Evolutionary conservation across 2,888 invertebrate species (phyloP).

Genomic region (Chaetogeoica ovagalla): DNA sequence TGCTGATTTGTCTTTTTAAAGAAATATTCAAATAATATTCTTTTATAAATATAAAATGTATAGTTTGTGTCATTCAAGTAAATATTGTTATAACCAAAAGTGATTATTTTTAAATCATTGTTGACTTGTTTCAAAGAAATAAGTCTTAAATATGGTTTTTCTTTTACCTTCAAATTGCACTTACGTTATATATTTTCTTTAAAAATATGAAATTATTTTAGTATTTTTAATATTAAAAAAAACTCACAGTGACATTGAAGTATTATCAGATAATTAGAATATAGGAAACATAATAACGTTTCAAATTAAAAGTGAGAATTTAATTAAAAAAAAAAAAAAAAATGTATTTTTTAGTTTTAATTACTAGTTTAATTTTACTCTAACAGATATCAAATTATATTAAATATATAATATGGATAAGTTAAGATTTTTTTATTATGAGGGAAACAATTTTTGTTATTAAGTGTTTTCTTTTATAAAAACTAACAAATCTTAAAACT

Average conservation of each 20-base stretch:
- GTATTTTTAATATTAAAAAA: constrained; percentile 11
- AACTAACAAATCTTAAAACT: constrained; percentile 9
- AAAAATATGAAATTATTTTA: constrained; percentile 24
- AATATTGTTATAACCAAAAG: background rate
- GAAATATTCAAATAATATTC: background rate
- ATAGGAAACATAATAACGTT: constrained; percentile 15
- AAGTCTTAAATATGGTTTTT: constrained; percentile 26
- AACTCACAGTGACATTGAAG: constrained; percentile 6
- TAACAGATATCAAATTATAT: constrained; percentile 29
- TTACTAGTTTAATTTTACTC: constrained; percentile 17
- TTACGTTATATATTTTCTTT: constrained; percentile 30
- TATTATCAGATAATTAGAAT: constrained; percentile 31
- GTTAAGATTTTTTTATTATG: constrained; percentile 32
- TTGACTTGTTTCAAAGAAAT: constrained; percentile 37
- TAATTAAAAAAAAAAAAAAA: constrained; percentile 1
- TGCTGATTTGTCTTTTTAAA: background rate
- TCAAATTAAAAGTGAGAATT: constrained; percentile 27
- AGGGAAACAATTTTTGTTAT: constrained; percentile 45
- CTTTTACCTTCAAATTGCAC: background rate
- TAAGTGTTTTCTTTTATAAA: constrained; percentile 40
- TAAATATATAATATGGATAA: constrained; percentile 10
- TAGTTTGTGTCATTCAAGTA: too few relatives aligned
- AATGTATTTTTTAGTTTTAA: constrained; percentile 14
- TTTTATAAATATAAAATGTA: too few relatives aligned
- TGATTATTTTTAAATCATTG: constrained; percentile 19